These are phyloP conservation scores for Macquaria ambigua DNA, from an alignment of 2,113 vertebrate species.

Conservation along the genomic window DNA sequence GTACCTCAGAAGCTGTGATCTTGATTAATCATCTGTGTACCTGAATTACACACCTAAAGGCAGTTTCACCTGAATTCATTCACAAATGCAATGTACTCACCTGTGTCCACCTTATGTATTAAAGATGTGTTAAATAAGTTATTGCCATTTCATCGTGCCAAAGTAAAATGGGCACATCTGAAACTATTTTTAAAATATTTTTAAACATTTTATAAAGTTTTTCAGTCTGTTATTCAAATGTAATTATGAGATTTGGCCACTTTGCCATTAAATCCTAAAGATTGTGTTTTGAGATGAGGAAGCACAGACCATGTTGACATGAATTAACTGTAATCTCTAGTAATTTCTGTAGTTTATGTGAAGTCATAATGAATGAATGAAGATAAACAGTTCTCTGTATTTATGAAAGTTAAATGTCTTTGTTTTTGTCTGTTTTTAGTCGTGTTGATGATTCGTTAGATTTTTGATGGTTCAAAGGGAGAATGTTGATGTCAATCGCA, in stretches of 20 bases:
- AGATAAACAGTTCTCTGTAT: background rate
- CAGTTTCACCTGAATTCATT: background rate
- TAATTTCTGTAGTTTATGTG: background rate
- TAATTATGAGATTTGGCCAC: background rate
- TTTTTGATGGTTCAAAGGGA: background rate
- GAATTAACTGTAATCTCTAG: background rate
- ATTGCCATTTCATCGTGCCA: too few relatives aligned
- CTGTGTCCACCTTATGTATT: background rate
- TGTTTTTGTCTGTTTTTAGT: background rate
- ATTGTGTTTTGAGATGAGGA: background rate
- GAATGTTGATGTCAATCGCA: background rate
- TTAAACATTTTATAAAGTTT: constrained; percentile 10
- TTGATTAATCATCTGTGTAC: constrained; percentile 84
- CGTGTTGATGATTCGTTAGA: background rate
- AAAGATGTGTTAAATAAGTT: background rate
- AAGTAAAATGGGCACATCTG: background rate
- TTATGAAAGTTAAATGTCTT: background rate
- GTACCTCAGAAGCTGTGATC: constrained; percentile 83
- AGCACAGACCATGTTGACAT: background rate
- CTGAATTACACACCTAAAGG: constrained; percentile 18
- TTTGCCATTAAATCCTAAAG: background rate
- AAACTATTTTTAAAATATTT: background rate
- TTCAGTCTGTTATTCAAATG: background rate
- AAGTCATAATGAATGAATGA: background rate
- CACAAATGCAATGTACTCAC: background rate